Percentiles rank a stretch among this genome's conserved stretches.
These are phyloP conservation scores for Tipula unca DNA, from an alignment of 2,888 invertebrate genomes.

Conservation along the genomic window DNA sequence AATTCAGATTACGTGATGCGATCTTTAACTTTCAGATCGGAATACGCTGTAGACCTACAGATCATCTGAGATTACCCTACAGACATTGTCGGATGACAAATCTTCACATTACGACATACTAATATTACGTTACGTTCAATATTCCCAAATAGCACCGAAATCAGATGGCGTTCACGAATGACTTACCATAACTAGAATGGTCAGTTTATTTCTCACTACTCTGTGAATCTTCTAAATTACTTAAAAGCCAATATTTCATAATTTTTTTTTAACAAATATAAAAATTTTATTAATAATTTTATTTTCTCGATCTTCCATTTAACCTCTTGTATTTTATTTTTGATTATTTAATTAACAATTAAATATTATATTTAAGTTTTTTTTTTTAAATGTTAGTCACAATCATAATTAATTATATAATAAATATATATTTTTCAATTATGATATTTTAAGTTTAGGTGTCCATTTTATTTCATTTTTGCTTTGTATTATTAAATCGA, in stretches of 20 bases:
- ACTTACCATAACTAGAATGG: no score
- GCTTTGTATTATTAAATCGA: neutral
- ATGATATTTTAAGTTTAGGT: neutral
- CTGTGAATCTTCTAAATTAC: neutral
- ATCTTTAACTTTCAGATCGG: no score
- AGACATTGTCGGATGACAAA: no score
- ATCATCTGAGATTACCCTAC: no score
- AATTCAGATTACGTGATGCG: no score
- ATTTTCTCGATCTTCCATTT: neutral
- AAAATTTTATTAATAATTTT: neutral
- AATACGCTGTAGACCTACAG: no score
- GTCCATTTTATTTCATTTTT: neutral
- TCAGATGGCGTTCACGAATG: no score
- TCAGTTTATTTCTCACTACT: no score
- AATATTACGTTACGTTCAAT: no score
- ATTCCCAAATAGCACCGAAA: no score
- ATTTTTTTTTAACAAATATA: neutral
- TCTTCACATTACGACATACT: no score
- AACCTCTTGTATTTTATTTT: neutral
- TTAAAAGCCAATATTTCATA: neutral
- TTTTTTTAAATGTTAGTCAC: neutral
- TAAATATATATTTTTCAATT: neutral
- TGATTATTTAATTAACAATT: neutral
- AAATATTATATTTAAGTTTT: neutral
- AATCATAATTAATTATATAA: neutral